Evolutionary conservation across 2,888 invertebrate species (phyloP).

Genomic region (Corbicula japonica): DNA sequence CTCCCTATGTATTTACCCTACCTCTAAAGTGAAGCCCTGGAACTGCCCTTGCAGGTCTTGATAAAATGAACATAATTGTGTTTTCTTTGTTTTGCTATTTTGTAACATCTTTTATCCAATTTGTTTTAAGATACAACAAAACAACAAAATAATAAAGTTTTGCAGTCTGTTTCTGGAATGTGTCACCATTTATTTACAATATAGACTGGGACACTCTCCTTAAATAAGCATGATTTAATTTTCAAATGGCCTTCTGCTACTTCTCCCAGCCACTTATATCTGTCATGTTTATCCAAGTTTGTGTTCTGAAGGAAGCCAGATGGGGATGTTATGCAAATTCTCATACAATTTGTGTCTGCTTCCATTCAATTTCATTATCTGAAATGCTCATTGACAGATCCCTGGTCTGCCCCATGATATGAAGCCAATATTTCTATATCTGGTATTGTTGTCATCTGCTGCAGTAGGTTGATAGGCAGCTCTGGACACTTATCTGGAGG

Average conservation of each 20-base stretch:
- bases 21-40: no score
- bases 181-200: conserved; percentile 63
- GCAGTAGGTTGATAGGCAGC: no score
- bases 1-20: no score
- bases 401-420: conserved; percentile 29
- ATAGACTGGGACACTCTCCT: conserved; percentile 67
- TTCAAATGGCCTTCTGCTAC: conserved; percentile 63
- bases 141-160: no score
- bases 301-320: conserved; percentile 56
- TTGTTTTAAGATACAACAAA: no score
- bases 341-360: conserved; percentile 62
- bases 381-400: conserved; percentile 27
- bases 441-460: no score
- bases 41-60: no score
- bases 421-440: conserved; percentile 26
- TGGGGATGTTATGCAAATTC: conserved; percentile 67
- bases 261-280: conserved; percentile 50
- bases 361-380: conserved; percentile 54
- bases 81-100: no score
- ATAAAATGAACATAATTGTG: no score
- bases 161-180: conserved; percentile 53
- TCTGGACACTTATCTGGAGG: no score
- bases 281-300: conserved; percentile 65
- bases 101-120: no score
- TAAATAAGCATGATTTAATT: conserved; percentile 70